These are phyloP conservation scores for Myotis brandtii DNA, from an alignment of 2,113 vertebrate species.

Conservation along the genomic window DNA sequence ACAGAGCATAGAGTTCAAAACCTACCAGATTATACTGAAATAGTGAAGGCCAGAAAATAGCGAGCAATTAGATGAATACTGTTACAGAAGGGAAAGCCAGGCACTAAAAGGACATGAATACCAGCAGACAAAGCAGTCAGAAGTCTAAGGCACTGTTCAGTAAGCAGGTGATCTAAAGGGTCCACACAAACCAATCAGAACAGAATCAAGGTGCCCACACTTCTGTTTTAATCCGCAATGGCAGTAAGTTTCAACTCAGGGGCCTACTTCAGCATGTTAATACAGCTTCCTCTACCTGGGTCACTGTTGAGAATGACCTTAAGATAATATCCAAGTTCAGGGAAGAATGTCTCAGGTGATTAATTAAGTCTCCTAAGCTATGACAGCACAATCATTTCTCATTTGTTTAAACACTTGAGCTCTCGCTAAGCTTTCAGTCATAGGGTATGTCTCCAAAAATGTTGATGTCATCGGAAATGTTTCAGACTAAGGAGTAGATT, in stretches of 20 bases:
- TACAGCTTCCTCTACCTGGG: background rate
- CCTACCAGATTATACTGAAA: background rate
- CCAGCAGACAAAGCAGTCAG: background rate
- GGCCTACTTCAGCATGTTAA: background rate
- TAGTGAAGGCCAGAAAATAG: background rate
- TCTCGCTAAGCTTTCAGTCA: background rate
- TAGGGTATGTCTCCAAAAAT: background rate
- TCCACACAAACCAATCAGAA: background rate
- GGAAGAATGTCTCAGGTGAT: conserved; percentile 16
- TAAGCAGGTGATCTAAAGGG: background rate
- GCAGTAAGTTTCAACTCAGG: background rate
- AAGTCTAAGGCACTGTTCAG: background rate
- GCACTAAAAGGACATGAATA: background rate
- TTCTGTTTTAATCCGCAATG: background rate
- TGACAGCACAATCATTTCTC: conserved; percentile 6
- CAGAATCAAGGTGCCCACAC: background rate
- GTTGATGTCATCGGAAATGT: background rate
- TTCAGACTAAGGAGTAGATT: background rate
- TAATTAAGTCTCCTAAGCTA: background rate
- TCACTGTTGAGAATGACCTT: background rate
- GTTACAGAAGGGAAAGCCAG: background rate
- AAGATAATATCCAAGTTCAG: conserved; percentile 24
- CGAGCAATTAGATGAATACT: background rate
- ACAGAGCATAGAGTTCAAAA: background rate
- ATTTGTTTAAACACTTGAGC: background rate